Base-by-base conservation (phyloP, 2,888 invertebrate genomes). In the Steinernema scapterisci region DNA sequence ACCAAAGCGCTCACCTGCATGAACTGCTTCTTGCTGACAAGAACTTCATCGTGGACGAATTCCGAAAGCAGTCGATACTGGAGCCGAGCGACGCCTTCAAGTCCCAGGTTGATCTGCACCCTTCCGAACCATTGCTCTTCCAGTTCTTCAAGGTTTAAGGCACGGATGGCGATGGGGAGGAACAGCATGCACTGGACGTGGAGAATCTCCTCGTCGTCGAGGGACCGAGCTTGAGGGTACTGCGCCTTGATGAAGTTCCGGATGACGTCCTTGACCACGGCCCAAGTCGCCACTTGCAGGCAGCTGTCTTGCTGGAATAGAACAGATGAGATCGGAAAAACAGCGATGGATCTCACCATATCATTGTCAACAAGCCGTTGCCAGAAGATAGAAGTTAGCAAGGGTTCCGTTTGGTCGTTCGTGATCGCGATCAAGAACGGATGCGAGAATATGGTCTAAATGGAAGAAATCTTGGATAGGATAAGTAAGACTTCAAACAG, bases 391-490 rank as follows among this genome's bases (percentile, higher is more conserved):
- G 83, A 83, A 23, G 80, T 78, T 1, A 83, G 77, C 9, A 83
- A 76, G 0, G 83, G 83, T 46, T 83, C 83, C 1, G 83, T 82
- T 51, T 83, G 83, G 72, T 83, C 83, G 54, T 83, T 82, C 13
- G 82, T 83, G 75, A 82, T 82, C 0, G 83, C 83, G 46, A 83
- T 83, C 16, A 83, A 75, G 72, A 83, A 83, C 13, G 83, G 82
- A 51, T 81, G 82, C 2, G 81, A 78, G 9, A 79, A 38, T 0
- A 81, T 63, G 0, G 74, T 72, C 83, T 83, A 48, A n/a, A 76
- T n/a, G n/a, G n/a, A n/a, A n/a, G n/a, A n/a, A n/a, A n/a, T n/a
- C n/a, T n/a, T n/a, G n/a, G 38, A 38, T 9, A 38, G 38, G 9
- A 38, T 9, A 38, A 9, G 5, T 38, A 38, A 38, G 38, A 38